Evolutionary conservation across 2,113 vertebrate species (phyloP), one percentile per base, ranked within the genome.

Genomic region (Gracilinanus agilis): DNA sequence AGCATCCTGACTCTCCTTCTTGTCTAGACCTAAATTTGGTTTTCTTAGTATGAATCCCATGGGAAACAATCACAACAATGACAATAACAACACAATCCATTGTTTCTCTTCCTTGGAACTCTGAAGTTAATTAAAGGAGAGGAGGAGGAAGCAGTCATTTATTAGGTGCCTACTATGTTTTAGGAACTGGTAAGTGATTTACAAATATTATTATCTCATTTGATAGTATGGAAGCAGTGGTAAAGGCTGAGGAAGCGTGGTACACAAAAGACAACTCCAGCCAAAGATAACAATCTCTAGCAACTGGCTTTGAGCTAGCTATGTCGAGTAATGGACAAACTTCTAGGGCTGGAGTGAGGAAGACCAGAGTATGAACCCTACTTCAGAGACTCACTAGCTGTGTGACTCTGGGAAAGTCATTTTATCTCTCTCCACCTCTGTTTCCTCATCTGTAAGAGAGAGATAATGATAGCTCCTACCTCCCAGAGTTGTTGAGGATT

Each of bases 361-460:
- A 83, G 67, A 83, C 67, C 34, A 23, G 34, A 40, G 67, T n/a
- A 83, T 40, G 67, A 83, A 83, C n/a, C 67, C 19, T 25, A 83
- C n/a, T 83, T 23, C n/a, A 83, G n/a, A 9, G 67, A 40, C n/a
- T 83, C 40, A 9, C n/a, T 40, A 40, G 67, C 67, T 83, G 67
- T 83, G 67, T 23, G 67, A 83, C n/a, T 83, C 34, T 83, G 67
- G 67, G n/a, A 16, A 83, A 83, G 67, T 83, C n/a, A 83, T 83
- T 83, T 83, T 83, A 83, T 83, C 67, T 83, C 67, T 83, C 67
- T 83, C 67, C 67, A 83, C 67, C 67, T 83, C 67, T 83, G n/a
- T 83, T 83, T 83, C n/a, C 67, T 83, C 67, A 83, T n/a, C 67
- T 40, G 67, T 83, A 83, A 83, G 40, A 40, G 67, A 83, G n/a